phyloP scores from a whole-genome alignment of 2,797 vertebrate genomes.

The Sebastes taczanowskii region DNA sequence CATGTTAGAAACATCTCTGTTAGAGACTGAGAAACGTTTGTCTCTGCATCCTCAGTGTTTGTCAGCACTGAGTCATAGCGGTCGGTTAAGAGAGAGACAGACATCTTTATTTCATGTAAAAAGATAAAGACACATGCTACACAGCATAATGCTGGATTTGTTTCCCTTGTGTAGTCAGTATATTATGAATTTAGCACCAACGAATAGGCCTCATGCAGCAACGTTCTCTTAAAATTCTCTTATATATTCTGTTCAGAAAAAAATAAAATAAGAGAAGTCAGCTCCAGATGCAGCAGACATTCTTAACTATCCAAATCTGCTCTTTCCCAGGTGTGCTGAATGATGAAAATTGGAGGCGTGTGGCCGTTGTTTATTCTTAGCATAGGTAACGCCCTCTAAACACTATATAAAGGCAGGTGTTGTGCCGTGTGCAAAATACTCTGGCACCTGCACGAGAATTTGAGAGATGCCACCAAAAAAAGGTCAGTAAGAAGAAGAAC shows the following conservation, averaged over 20 bases:
- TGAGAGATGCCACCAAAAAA: no score
- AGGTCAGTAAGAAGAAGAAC: no score
- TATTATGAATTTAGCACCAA: background rate
- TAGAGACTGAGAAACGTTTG: background rate
- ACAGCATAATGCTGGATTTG: background rate
- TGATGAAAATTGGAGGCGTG: accelerated
- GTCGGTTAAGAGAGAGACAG: slow-evolving; percentile 1
- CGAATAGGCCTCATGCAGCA: background rate
- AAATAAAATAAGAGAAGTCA: background rate
- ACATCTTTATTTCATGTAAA: background rate
- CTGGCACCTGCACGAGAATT: no score
- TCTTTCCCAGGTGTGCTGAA: background rate
- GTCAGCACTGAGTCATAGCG: slow-evolving; percentile 15
- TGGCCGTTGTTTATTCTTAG: background rate
- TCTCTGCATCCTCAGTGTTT: background rate
- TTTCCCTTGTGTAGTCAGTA: background rate
- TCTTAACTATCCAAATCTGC: background rate
- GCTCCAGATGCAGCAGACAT: background rate
- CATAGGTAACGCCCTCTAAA: background rate
- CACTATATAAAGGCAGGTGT: background rate
- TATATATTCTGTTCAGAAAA: background rate
- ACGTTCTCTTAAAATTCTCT: no score
- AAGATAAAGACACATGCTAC: background rate
- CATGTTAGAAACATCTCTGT: background rate
- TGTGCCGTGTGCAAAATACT: no score